phyloP scores from a whole-genome alignment of 2,113 vertebrate species.

The Gopherus flavomarginatus region DNA sequence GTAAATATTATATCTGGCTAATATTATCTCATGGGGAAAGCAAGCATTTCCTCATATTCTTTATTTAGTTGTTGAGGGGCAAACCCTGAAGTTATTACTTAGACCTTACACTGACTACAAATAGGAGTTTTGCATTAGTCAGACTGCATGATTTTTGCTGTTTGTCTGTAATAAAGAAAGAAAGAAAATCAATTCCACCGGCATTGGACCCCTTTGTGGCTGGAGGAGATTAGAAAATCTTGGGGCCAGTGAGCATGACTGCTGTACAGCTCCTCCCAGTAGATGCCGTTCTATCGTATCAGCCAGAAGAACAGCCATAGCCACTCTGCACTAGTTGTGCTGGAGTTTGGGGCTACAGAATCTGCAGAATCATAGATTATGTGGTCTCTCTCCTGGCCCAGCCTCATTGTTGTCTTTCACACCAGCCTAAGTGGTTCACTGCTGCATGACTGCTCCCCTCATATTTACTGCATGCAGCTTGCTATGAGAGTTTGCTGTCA shows the following conservation, averaged over 20 bases:
- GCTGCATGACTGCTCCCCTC: background rate
- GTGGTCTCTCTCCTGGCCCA: background rate
- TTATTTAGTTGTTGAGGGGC: background rate
- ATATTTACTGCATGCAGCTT: background rate
- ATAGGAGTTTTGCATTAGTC: background rate
- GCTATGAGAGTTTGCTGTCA: background rate
- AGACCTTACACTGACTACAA: background rate
- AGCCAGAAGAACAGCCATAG: background rate
- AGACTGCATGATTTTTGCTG: background rate
- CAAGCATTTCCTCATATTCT: background rate
- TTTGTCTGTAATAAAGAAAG: background rate
- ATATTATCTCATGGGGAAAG: rapidly evolving
- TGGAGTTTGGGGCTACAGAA: background rate
- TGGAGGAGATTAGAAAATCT: background rate
- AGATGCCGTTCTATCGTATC: background rate
- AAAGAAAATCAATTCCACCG: rapidly evolving
- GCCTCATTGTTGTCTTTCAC: background rate
- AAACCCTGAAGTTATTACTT: background rate
- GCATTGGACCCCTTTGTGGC: rapidly evolving
- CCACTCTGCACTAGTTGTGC: background rate
- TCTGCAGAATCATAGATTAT: background rate
- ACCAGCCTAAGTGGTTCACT: background rate
- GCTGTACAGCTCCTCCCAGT: background rate
- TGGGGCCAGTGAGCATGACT: background rate
- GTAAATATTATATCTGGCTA: background rate